phyloP scores from a whole-genome alignment of 2,113 vertebrate species.

The Mastomys coucha region DNA sequence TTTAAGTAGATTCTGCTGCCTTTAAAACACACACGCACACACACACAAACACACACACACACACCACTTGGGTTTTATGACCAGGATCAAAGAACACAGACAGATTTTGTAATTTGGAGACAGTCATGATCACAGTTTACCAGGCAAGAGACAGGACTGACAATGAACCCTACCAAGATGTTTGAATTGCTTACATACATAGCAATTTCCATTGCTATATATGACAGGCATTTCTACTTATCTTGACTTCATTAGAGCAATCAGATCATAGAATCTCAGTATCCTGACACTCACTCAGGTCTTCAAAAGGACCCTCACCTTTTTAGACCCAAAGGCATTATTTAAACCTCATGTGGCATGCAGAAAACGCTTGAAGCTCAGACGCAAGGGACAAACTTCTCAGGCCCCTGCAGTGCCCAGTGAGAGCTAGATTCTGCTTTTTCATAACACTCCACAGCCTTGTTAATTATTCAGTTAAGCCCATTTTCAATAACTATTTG shows the following conservation, averaged over 20 bases:
- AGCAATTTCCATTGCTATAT: not conserved
- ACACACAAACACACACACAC: not conserved
- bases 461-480: not conserved
- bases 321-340: not conserved
- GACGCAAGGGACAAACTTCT: not conserved
- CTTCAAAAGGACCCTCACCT: not conserved
- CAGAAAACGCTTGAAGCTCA: not conserved
- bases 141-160: not conserved
- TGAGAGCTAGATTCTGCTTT: too few species aligned
- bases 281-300: not conserved
- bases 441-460: fast-evolving
- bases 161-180: not conserved
- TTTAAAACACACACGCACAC: not conserved
- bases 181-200: not conserved
- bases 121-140: fast-evolving
- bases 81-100: too few species aligned
- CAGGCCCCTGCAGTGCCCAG: fast-evolving
- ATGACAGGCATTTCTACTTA: not conserved
- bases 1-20: not conserved
- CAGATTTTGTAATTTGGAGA: not conserved
- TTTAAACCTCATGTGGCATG: too few species aligned
- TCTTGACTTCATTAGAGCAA: not conserved
- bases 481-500: not conserved
- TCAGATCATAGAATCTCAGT: not conserved
- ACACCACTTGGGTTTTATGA: not conserved